Base-by-base conservation (phyloP, 2,113 vertebrate genomes). In the Bucco capensis region DNA sequence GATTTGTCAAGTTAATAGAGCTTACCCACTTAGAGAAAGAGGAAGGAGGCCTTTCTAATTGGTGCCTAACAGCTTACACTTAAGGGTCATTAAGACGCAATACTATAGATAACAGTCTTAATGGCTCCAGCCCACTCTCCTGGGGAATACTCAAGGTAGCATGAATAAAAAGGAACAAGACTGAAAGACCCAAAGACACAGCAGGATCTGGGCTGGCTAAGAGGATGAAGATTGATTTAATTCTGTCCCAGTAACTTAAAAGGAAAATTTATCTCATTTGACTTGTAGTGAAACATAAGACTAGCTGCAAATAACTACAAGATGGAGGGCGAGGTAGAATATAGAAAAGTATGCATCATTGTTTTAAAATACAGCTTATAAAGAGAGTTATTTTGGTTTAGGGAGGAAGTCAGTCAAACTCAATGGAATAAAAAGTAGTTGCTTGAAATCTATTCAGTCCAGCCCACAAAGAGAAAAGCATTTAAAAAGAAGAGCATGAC, bases 1-100 rank as follows among this genome's bases (percentile, higher is more conserved):
- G 70, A 92, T 95, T 94, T 95, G 96, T 95, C 92, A 94, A 92
- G 90, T 91, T 95, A 93, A 95, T 86, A 92, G 96, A 93, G 86
- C 66, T 51, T 95, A 86, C 92, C 76, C 86, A 92, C 93, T 90
- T 92, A 93, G 80, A 93, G 70, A 90, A 94, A 78, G 77, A 95
- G 86, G 88, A 92, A 95, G 86, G 83, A 95, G 86, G 86, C 70
- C 83, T 77, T 95, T 86, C 90, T 95, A 96, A 96, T 95, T 95
- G 90, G 83, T 95, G 83, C 77, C 93, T 95, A 95, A 95, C 88
- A 88, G 49, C 77, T 95, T 90, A 92, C 86, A 84, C 86, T 95
- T 95, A 94, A 90, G 90, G 60, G 86, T 95, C 93, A 92, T 96
- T 96, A 96, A 89, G 93, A 95, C 21, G 3, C 33, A 96, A 91